Evolutionary conservation across 2,113 vertebrate genomes (phyloP).

Genomic region (Lonchura striata): DNA sequence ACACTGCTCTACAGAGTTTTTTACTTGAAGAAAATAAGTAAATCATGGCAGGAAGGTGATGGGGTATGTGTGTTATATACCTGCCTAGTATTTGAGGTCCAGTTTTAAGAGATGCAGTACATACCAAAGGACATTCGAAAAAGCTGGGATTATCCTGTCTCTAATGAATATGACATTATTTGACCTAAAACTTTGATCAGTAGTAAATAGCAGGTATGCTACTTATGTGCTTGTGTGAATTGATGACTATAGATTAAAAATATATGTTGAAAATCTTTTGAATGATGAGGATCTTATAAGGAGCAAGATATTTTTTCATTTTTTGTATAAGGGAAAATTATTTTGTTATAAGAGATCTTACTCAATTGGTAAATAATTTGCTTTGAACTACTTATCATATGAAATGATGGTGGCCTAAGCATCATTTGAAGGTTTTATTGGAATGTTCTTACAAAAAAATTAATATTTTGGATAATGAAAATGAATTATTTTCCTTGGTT

Average conservation of each 20-base stretch:
- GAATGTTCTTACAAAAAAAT: neutral
- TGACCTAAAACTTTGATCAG: neutral
- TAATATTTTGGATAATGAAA: neutral
- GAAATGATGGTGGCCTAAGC: neutral
- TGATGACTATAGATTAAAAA: neutral
- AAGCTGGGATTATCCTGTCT: neutral
- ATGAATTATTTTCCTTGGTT: neutral
- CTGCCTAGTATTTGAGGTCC: neutral
- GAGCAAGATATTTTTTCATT: neutral
- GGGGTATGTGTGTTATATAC: neutral
- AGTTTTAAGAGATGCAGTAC: neutral
- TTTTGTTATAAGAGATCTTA: neutral
- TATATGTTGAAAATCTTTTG: neutral
- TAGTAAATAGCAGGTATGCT: neutral
- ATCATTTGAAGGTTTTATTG: neutral
- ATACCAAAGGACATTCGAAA: neutral
- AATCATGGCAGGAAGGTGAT: neutral
- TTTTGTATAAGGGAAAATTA: neutral
- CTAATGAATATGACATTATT: neutral
- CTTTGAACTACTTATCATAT: neutral
- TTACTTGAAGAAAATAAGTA: neutral
- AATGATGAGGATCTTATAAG: neutral
- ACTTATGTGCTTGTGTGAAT: neutral
- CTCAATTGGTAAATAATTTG: neutral
- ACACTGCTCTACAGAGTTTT: neutral